Base-by-base conservation (phyloP, 2,113 vertebrate species). In the Lynx canadensis region DNA sequence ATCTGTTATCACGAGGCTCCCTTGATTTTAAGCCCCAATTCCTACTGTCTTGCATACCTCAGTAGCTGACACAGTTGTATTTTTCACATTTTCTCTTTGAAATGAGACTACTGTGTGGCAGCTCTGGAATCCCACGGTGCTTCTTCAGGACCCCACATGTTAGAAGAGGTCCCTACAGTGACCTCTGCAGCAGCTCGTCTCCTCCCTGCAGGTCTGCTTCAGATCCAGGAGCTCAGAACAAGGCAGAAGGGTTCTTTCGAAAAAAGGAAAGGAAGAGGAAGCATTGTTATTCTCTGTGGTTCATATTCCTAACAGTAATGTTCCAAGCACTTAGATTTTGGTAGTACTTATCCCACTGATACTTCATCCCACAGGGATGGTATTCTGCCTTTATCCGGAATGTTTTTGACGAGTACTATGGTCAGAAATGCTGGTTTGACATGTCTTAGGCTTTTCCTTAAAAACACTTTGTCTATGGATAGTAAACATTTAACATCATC, bases 81-180 rank as follows among this genome's bases (percentile, higher is more conserved):
- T 93, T 93, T 83, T 82, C 69, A 91, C 48, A 57, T 68, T 91
- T 91, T 73, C 50, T 86, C 66, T 90, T 57, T 93, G 76, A 92
- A 92, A 81, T 48, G 50, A 78, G 74, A 90, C 52, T 8, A 36
- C 33, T 25, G 21, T 29, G 38, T 45, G 27, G 83, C 60, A 69
- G 85, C 92, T 73, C 41, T 93, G 89, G 66, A 60, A 41, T 68
- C 66, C 78, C 60, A 71, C 78, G 82, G 84, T 41, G 52, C 38
- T 87, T 74, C 36, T 57, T 55, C 52, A 12, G 25, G 38, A 45
- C 16, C 27, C 83, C 89, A 29, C 84, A 27, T 87, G 89, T 95
- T 55, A 71, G 91, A n/a, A 66, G 41, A 48, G 7, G 15, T 50
- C 4, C 65, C 88, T n/a, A 10, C 18, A 12, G 14, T 41, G 80